These are phyloP conservation scores for Coenobita brevimanus DNA, from an alignment of 1,140 invertebrate species.

Conservation along the genomic window DNA sequence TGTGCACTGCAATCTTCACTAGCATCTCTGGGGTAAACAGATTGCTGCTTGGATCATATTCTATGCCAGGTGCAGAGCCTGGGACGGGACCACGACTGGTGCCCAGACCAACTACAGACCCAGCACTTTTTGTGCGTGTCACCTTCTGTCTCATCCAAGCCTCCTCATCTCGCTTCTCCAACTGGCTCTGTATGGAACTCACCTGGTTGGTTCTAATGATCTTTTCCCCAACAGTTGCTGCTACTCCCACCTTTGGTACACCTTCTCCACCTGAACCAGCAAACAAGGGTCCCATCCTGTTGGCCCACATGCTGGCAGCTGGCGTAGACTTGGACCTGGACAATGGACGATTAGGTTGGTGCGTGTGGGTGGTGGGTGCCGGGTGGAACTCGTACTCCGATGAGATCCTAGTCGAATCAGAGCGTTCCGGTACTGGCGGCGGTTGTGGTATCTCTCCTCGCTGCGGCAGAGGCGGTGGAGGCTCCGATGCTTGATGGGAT, in stretches of 20 bases:
- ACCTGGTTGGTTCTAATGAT: conserved; percentile 35
- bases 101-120: conserved; percentile 9
- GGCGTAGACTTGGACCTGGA: conserved; percentile 63
- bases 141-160: not conserved
- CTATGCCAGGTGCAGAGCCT: not conserved
- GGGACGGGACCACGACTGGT: not conserved
- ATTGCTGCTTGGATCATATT: conserved; percentile 29
- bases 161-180: not conserved
- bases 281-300: not conserved
- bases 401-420: not conserved
- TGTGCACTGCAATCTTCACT: conserved; percentile 74
- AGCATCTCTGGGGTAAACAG: conserved; percentile 70
- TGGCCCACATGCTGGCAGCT: conserved; percentile 7
- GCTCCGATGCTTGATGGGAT: not conserved
- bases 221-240: conserved; percentile 6
- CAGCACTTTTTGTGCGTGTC: conserved; percentile 26
- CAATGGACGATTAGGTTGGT: not conserved
- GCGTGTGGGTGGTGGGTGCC: not conserved
- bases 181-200: conserved; percentile 5
- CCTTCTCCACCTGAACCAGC: not conserved
- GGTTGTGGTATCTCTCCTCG: conserved; percentile 55
- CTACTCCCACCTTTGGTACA: not conserved
- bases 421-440: conserved; percentile 50
- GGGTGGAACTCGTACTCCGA: conserved; percentile 16
- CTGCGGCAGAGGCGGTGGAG: conserved; percentile 55